These are phyloP conservation scores for Gryllus bimaculatus DNA, from an alignment of 1,140 invertebrate genomes.

Conservation along the genomic window DNA sequence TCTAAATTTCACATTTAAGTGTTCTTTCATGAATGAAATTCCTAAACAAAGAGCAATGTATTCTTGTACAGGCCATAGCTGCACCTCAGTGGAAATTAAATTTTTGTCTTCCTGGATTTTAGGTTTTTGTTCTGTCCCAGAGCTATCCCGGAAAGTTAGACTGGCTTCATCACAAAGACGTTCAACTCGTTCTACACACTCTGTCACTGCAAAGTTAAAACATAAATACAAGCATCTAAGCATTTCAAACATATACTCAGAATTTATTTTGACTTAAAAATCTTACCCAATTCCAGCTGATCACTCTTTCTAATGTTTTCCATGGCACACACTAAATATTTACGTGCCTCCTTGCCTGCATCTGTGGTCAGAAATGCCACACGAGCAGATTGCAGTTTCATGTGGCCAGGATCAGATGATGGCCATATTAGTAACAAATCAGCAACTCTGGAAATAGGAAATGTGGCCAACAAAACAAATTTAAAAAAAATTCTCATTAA, in stretches of 20 bases:
- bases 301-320: not conserved
- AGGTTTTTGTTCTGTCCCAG: not conserved
- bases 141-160: not conserved
- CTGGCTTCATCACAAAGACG: not conserved
- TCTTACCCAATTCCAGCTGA: not conserved
- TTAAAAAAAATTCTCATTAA: too few species aligned
- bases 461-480: not conserved
- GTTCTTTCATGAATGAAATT: slow-evolving; percentile 26
- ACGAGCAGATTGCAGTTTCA: not conserved
- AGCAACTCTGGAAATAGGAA: not conserved
- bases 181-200: not conserved
- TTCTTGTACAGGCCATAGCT: slow-evolving; percentile 38
- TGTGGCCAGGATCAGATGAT: not conserved
- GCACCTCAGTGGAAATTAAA: slow-evolving; percentile 21
- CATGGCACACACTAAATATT: not conserved
- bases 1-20: slow-evolving; percentile 16
- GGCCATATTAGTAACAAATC: not conserved
- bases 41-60: slow-evolving; percentile 31
- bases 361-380: not conserved
- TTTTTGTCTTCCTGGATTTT: not conserved
- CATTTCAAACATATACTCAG: not conserved
- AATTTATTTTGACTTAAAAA: not conserved
- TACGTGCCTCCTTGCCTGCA: not conserved
- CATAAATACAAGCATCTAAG: not conserved
- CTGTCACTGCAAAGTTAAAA: not conserved